Base-by-base conservation (phyloP, 2,888 invertebrate genomes). In the Nomada ruficornis region DNA sequence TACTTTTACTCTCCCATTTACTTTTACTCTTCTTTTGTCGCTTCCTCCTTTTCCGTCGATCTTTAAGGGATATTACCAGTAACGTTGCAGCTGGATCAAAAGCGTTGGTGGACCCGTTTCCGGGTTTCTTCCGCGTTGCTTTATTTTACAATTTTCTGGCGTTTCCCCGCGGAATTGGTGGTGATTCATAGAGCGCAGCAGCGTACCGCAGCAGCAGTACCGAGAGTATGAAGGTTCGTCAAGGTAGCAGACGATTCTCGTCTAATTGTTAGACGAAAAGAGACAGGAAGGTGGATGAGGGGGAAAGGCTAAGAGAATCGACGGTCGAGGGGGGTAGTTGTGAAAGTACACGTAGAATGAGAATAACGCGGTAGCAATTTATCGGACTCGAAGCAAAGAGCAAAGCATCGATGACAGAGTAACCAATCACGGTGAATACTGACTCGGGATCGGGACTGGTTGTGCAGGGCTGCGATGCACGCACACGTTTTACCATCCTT, bases 351-450 rank as follows among this genome's bases (percentile, higher is more conserved):
- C 36, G 36, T 36, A 36, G 36, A 36, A 36, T 7, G 36, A 36
- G 36, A 36, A 44, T 20, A 62, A n/a, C 13, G 62, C 72, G 79
- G n/a, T 57, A 54, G 67, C 47, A 26, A 67, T 63, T 70, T 47
- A 73, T 80, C 54, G 29, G 68, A 13, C 60, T 71, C 76, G 55
- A 55, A 73, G 69, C 67, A 70, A 70, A 72, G 64, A 67, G 79
- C 52, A 69, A 62, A 55, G 69, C 54, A 68, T 79, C 67, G 74
- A 71, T 80, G 62, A 77, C 63, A 76, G 77, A 74, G 81, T 78
- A 71, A 71, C 69, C 80, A 84, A 82, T 76, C 87, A 78, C 87
- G 83, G 75, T 59, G 83, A 78, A 77, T 84, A 83, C 86, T 85
- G 86, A 86, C 87, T 80, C 62, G 57, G 54, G 57, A 71, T 77